Evolutionary conservation across 1,140 invertebrate species (phyloP).

Genomic region (Chionoecetes opilio): DNA sequence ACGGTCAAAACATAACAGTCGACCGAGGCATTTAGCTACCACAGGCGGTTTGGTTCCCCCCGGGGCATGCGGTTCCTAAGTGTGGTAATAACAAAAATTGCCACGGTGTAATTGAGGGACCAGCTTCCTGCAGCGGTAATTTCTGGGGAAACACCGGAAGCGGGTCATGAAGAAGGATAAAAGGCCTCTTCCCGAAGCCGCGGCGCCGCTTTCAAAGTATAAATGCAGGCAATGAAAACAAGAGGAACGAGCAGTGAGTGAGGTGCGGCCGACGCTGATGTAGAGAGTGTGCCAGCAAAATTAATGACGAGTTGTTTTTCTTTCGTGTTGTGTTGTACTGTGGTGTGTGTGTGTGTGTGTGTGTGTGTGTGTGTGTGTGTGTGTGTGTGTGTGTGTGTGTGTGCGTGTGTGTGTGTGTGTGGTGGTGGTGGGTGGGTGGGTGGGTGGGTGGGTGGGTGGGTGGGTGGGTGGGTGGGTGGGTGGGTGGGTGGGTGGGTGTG

Average conservation of each 20-base stretch:
- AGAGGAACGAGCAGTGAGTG: not conserved
- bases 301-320: not conserved
- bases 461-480: not conserved
- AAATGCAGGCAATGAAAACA: conserved; percentile 34
- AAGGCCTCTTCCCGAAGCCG: not conserved
- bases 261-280: not conserved
- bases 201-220: not conserved
- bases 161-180: conserved; percentile 4
- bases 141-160: conserved; percentile 34
- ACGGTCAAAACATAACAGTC: not conserved
- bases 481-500: not conserved
- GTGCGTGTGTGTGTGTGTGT: conserved; percentile 58
- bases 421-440: not conserved
- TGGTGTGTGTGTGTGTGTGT: conserved; percentile 44
- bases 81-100: not conserved
- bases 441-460: not conserved
- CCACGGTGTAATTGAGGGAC: not conserved
- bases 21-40: not conserved
- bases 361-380: conserved; percentile 32
- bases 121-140: conserved; percentile 15
- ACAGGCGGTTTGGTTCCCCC: not conserved
- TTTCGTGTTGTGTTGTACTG: too few species aligned
- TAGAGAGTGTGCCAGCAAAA: not conserved
- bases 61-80: not conserved
- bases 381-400: conserved; percentile 58